Conservation (phyloP, 2,797 vertebrate genomes). For the Graptemys geographica region DNA sequence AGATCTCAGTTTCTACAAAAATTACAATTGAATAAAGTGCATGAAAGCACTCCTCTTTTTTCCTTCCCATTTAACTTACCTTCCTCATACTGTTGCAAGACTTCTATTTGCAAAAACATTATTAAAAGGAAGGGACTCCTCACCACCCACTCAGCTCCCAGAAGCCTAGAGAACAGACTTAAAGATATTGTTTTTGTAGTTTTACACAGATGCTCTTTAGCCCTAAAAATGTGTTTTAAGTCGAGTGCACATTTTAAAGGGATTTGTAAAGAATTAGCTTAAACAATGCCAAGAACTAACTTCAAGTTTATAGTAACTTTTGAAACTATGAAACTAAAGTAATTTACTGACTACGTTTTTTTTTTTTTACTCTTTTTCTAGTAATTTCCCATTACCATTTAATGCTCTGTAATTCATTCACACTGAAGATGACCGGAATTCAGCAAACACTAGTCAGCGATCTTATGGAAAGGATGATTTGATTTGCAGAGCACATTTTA, state of each 20-base stretch:
- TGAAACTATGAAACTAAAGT: slow-evolving; percentile 48
- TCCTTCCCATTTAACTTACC: slow-evolving; percentile 2
- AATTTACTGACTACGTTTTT: background rate
- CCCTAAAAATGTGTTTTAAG: slow-evolving; percentile 49
- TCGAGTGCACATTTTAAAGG: slow-evolving; percentile 48
- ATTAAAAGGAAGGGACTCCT: slow-evolving; percentile 57
- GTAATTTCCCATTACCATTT: background rate
- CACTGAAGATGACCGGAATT: background rate
- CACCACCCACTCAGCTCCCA: slow-evolving; percentile 71
- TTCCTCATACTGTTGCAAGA: slow-evolving; percentile 21
- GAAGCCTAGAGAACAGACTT: slow-evolving; percentile 59
- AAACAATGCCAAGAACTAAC: slow-evolving; percentile 53
- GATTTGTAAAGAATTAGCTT: slow-evolving; percentile 54
- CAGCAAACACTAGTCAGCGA: background rate
- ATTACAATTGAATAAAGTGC: slow-evolving; percentile 26
- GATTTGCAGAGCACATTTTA: background rate
- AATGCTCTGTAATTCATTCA: background rate
- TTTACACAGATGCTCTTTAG: slow-evolving; percentile 56
- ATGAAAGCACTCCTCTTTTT: slow-evolving; percentile 26
- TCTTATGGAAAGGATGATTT: background rate
- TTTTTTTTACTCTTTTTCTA: background rate
- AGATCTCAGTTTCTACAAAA: background rate
- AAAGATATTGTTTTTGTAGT: slow-evolving; percentile 64
- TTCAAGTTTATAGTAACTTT: slow-evolving; percentile 35
- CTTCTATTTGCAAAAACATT: slow-evolving; percentile 58